Conservation (phyloP, 2,113 vertebrate genomes). For the Megaceryle maxima region DNA sequence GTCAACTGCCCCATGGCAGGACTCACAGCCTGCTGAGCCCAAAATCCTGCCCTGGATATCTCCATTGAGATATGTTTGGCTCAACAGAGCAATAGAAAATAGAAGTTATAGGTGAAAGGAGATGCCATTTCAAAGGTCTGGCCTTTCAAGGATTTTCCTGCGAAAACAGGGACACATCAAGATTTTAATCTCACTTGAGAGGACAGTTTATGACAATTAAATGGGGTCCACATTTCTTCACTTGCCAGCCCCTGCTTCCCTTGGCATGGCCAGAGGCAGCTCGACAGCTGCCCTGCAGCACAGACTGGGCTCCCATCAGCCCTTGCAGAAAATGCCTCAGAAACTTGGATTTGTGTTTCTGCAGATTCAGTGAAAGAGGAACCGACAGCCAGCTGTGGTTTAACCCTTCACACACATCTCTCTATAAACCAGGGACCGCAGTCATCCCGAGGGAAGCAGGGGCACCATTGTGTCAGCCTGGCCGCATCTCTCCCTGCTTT, state of each 20-base stretch:
- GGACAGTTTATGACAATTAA: neutral
- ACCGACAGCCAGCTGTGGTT: neutral
- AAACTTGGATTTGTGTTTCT: neutral
- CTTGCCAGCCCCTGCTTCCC: neutral
- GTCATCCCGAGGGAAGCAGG: rapidly evolving
- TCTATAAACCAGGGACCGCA: neutral
- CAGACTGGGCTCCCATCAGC: neutral
- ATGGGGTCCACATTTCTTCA: rapidly evolving
- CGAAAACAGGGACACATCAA: neutral
- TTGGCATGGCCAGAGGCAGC: rapidly evolving
- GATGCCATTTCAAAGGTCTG: neutral
- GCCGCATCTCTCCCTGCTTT: neutral
- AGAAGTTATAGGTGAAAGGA: neutral
- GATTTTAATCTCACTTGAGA: neutral
- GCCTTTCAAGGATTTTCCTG: neutral
- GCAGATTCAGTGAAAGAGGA: neutral
- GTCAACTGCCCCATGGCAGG: neutral
- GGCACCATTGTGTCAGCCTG: rapidly evolving
- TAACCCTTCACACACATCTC: neutral
- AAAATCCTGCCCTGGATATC: neutral
- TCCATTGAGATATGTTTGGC: neutral
- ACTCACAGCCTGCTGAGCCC: rapidly evolving
- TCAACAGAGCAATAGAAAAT: neutral
- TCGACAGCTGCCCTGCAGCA: rapidly evolving
- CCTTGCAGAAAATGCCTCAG: neutral